These are phyloP conservation scores for Drosophila mimica DNA, from an alignment of 2,888 invertebrate genomes.

Conservation along the genomic window DNA sequence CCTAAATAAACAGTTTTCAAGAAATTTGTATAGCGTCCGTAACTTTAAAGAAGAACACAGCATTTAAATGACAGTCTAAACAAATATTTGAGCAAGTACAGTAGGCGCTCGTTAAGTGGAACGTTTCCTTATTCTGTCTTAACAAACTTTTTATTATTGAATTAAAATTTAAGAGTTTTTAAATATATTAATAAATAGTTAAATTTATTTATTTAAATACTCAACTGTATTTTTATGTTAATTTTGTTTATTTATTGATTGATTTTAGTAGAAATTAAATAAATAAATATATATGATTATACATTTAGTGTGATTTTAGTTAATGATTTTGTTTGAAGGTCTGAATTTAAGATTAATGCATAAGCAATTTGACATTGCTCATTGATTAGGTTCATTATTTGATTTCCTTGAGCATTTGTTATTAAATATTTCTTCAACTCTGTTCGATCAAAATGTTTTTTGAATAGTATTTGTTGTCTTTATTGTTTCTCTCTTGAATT, in stretches of 20 bases:
- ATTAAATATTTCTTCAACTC: neutral
- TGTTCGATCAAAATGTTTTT: neutral
- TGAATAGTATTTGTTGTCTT: neutral
- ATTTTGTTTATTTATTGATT: neutral
- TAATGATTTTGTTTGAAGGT: neutral
- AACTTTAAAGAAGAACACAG: neutral
- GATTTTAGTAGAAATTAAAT: neutral
- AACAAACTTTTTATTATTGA: neutral
- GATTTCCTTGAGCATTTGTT: neutral
- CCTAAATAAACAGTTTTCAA: slow-evolving; percentile 26
- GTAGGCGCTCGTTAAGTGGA: neutral
- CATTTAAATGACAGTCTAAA: neutral
- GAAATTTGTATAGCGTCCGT: slow-evolving; percentile 4
- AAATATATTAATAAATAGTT: neutral
- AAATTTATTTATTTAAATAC: neutral
- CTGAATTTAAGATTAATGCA: neutral
- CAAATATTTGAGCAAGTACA: slow-evolving; percentile 2
- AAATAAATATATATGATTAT: neutral
- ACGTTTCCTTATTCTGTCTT: neutral
- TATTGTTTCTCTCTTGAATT: neutral
- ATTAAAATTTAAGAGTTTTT: neutral
- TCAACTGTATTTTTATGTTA: neutral
- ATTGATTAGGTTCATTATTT: neutral
- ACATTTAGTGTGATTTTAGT: too few relatives aligned
- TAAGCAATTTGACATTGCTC: neutral